Conservation (phyloP, 2,113 vertebrate species). For the Telmatochromis bifrenatus region DNA sequence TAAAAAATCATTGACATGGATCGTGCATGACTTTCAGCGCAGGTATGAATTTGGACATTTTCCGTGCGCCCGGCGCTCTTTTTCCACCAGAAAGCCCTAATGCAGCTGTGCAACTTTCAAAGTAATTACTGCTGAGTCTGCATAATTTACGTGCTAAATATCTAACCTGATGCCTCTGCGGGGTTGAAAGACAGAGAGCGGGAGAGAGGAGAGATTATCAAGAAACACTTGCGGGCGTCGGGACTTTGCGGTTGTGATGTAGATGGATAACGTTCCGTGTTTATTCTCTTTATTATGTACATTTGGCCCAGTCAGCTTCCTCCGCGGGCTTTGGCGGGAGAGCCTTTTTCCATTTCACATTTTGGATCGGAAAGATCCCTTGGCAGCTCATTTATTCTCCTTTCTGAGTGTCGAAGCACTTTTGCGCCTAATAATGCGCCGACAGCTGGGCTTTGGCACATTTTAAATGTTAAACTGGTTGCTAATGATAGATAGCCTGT, state of each 20-base stretch:
- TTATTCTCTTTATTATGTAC: slow-evolving; percentile 72
- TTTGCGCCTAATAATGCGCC: slow-evolving; percentile 21
- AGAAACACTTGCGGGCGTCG: not conserved
- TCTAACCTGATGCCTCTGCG: slow-evolving; percentile 6
- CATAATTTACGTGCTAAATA: slow-evolving; percentile 40
- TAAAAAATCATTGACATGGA: not conserved
- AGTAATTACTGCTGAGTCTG: slow-evolving; percentile 56
- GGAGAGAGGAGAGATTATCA: not conserved
- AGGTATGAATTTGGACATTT: slow-evolving; percentile 26
- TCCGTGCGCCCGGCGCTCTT: slow-evolving; percentile 25
- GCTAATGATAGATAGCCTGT: not conserved
- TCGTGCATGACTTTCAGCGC: slow-evolving; percentile 17
- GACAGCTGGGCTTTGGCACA: not conserved
- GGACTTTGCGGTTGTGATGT: slow-evolving; percentile 47
- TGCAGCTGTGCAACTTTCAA: slow-evolving; percentile 47
- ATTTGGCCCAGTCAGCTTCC: slow-evolving; percentile 69
- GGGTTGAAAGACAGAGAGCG: not conserved
- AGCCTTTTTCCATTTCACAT: slow-evolving; percentile 78
- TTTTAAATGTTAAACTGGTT: not conserved
- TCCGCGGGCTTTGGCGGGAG: slow-evolving; percentile 69
- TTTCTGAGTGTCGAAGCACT: not conserved
- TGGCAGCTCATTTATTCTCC: slow-evolving; percentile 11
- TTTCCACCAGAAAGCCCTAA: slow-evolving; percentile 39
- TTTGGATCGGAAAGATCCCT: slow-evolving; percentile 60
- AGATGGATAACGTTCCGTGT: slow-evolving; percentile 47